A percentile compares a stretch with the other conserved stretches of the same genome.
Evolutionary conservation across 2,888 invertebrate genomes (phyloP).

Genomic region (Petrophora chlorosata): DNA sequence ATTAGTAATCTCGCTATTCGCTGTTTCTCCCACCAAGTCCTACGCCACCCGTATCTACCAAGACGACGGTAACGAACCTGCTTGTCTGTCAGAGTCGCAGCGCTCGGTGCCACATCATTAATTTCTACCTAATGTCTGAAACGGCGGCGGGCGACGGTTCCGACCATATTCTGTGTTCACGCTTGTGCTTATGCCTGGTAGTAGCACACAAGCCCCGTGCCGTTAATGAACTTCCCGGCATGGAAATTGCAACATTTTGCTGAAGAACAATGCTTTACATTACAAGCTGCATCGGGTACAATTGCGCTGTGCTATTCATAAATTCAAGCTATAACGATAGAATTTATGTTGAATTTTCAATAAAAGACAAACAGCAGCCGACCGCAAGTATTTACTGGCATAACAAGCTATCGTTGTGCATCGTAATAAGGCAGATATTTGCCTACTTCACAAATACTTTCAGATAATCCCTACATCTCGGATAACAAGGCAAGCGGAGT

Average conservation of each 20-base stretch:
- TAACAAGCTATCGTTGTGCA: conserved; percentile 2
- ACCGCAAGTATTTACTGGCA: background rate
- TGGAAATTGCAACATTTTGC: background rate
- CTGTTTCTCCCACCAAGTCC: background rate
- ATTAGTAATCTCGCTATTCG: background rate
- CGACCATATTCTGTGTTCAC: conserved; percentile 63
- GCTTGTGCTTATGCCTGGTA: conserved; percentile 25
- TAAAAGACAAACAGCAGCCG: background rate
- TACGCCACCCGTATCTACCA: conserved; percentile 21
- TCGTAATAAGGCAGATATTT: conserved; percentile 1
- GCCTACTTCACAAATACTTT: conserved; percentile 7
- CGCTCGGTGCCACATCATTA: conserved; percentile 70
- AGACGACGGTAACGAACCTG: conserved; percentile 61
- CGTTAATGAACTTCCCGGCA: conserved; percentile 1
- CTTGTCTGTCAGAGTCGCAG: conserved; percentile 62
- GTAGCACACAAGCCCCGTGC: conserved; percentile 1
- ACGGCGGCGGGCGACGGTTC: conserved; percentile 53
- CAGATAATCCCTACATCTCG: conserved; percentile 17
- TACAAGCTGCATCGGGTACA: background rate
- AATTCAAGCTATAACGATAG: background rate
- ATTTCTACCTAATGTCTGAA: conserved; percentile 72
- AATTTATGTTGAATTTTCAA: background rate
- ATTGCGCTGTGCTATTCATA: background rate
- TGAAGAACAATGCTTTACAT: background rate
- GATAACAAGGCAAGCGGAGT: conserved; percentile 33